phyloP scores from a whole-genome alignment of 2,113 vertebrate species.

The Chaetodon trifascialis region DNA sequence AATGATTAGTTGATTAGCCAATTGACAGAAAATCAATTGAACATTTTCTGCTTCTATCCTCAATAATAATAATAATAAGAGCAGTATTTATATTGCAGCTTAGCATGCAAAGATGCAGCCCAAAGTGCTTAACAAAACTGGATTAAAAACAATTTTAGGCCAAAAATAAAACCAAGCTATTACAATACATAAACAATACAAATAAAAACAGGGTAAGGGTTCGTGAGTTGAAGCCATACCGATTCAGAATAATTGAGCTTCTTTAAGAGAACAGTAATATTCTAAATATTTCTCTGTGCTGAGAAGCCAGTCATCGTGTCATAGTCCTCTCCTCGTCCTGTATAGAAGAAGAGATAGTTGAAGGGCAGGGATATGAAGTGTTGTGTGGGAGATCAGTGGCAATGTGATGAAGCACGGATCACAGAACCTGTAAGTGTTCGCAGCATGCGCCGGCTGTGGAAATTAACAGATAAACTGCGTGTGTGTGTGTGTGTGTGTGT shows the following conservation, averaged over 20 bases:
- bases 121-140: neutral
- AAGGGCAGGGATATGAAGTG: slow-evolving; percentile 69
- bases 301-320: neutral
- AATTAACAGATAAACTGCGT: slow-evolving; percentile 81
- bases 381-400: slow-evolving; percentile 69
- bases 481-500: slow-evolving; percentile 39
- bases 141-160: too few relatives aligned
- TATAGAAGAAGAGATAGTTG: slow-evolving; percentile 32
- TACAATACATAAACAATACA: neutral
- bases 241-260: neutral
- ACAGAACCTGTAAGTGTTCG: slow-evolving; percentile 80
- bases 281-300: neutral
- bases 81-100: neutral
- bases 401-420: slow-evolving; percentile 79
- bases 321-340: slow-evolving; percentile 2
- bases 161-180: too few relatives aligned
- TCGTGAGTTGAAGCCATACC: neutral
- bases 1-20: too few relatives aligned
- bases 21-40: neutral
- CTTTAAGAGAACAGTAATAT: neutral
- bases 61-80: neutral
- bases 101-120: neutral
- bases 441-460: slow-evolving; percentile 78
- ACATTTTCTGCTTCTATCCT: neutral
- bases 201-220: neutral